Percentiles rank a stretch among this genome's conserved stretches.
These are phyloP conservation scores for Pachypsylla venusta DNA, from an alignment of 1,140 invertebrate genomes.

Conservation along the genomic window DNA sequence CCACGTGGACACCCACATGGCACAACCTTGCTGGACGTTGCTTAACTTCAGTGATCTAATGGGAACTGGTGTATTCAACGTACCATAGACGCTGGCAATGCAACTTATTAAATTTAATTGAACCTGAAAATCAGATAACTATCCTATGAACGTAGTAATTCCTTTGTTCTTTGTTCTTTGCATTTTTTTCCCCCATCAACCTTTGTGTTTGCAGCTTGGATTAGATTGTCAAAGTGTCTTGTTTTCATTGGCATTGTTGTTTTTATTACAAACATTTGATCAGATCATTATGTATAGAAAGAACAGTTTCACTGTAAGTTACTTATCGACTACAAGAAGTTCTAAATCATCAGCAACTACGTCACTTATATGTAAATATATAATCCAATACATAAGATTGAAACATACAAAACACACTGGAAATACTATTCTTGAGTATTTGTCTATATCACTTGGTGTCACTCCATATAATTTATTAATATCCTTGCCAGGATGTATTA, in stretches of 20 bases:
- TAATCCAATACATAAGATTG: constrained; percentile 97
- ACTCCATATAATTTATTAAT: constrained; percentile 49
- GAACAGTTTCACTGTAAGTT: constrained; percentile 22
- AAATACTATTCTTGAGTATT: constrained; percentile 89
- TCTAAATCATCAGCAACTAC: constrained; percentile 84
- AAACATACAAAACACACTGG: constrained; percentile 94
- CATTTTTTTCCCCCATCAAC: no score
- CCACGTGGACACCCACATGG: no score
- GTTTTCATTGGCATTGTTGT: background rate
- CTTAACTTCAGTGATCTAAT: no score
- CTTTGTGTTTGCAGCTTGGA: background rate
- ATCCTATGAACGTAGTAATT: no score
- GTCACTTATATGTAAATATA: constrained; percentile 89
- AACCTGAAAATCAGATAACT: no score
- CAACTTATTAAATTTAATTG: no score
- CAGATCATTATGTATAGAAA: background rate
- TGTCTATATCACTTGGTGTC: constrained; percentile 90
- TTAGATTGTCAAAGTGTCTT: background rate
- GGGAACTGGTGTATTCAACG: no score
- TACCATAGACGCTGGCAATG: no score
- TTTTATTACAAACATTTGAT: background rate
- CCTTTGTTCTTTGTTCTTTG: no score
- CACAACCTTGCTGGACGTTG: no score
- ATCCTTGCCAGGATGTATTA: constrained; percentile 60
- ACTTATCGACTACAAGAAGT: constrained; percentile 64